These are phyloP conservation scores for Carassius carassius DNA, from an alignment of 2,113 vertebrate species.

Conservation along the genomic window DNA sequence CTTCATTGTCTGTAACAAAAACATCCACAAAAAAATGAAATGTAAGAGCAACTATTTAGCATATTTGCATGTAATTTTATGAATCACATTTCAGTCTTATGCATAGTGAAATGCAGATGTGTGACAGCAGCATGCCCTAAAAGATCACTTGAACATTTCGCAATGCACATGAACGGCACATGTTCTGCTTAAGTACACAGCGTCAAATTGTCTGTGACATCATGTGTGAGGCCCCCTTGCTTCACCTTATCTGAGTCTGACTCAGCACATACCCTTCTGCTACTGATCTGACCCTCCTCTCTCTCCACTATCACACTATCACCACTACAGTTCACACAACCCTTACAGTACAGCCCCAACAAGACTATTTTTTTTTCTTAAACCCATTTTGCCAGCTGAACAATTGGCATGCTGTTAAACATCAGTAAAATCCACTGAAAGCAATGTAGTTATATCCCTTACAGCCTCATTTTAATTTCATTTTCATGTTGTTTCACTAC, in stretches of 20 bases:
- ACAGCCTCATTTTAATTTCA: too few species aligned
- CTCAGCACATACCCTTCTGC: constrained; percentile 13
- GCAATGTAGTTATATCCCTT: too few species aligned
- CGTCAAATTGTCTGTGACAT: not conserved
- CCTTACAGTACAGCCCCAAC: not conserved
- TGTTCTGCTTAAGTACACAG: not conserved
- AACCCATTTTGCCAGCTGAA: too few species aligned
- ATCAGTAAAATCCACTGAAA: too few species aligned
- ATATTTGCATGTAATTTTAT: not conserved
- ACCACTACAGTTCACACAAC: not conserved
- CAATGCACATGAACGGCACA: not conserved
- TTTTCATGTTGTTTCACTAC: not conserved
- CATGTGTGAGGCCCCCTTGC: constrained; percentile 49
- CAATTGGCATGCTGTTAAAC: too few species aligned
- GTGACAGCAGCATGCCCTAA: not conserved
- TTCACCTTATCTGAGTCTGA: constrained; percentile 6
- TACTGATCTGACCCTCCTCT: not conserved
- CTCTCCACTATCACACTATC: not conserved
- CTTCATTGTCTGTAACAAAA: constrained; percentile 88
- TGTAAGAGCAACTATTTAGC: not conserved
- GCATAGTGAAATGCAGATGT: not conserved
- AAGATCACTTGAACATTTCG: not conserved
- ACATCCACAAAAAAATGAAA: not conserved
- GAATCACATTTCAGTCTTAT: too few species aligned
- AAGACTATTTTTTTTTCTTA: not conserved